Conservation (phyloP, 2,888 invertebrate species). For the Piscicola geometra region DNA sequence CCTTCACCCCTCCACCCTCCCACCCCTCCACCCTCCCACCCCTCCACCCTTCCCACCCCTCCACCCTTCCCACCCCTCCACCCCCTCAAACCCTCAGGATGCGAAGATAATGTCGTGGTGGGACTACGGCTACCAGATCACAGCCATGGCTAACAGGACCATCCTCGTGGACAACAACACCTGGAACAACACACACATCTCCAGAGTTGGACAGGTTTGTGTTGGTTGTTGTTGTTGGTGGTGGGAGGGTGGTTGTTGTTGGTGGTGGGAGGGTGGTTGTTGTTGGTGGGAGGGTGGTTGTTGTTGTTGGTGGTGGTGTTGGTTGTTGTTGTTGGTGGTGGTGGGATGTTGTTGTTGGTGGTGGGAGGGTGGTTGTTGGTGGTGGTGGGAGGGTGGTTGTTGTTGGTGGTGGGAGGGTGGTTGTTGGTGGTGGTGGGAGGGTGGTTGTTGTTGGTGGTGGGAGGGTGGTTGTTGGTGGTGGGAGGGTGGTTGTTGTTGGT, state of each 20-base stretch:
- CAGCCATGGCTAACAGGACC: slow-evolving; percentile 96
- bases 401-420: too few relatives aligned
- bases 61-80: neutral
- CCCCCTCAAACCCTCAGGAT: slow-evolving; percentile 39
- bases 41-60: too few relatives aligned
- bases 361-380: too few relatives aligned
- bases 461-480: too few relatives aligned
- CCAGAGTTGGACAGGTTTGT: slow-evolving; percentile 77
- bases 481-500: too few relatives aligned
- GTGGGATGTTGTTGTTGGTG: too few relatives aligned
- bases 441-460: too few relatives aligned
- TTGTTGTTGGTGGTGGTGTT: neutral
- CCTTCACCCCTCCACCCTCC: too few relatives aligned
- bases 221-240: neutral
- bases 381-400: too few relatives aligned
- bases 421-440: too few relatives aligned
- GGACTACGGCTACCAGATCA: slow-evolving; percentile 96
- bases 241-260: neutral
- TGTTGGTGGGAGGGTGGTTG: neutral
- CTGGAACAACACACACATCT: slow-evolving; percentile 99
- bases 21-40: too few relatives aligned
- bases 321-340: neutral
- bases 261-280: neutral
- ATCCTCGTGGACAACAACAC: slow-evolving; percentile 98
- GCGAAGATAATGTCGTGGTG: slow-evolving; percentile 94